Evolutionary conservation across 2,113 vertebrate species (phyloP), one percentile per base, ranked within the genome.

Genomic region (Amphilophus citrinellus): DNA sequence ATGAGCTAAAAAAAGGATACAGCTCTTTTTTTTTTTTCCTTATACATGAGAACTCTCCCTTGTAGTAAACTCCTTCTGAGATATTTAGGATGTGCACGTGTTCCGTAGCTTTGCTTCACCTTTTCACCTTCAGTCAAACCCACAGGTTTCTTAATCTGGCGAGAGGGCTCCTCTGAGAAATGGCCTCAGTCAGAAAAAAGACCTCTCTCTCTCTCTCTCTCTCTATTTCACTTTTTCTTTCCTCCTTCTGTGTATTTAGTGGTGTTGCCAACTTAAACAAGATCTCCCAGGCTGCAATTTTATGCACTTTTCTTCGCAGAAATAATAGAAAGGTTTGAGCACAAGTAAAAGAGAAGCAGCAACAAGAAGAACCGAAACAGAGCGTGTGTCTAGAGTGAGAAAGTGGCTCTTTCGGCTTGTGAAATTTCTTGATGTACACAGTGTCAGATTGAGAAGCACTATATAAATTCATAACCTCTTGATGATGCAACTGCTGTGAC

Each of bases 401-500:
- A 83, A 80, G 58, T 14, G 35, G 2, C 76, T 89, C 37, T 68
- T 53, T 91, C 56, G 80, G 81, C 84, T 88, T 78, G 65, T 87
- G 66, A 79, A 82, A 86, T 75, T 2, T 80, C 35, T 84, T 53
- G 56, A 58, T 42, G 42, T 86, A 17, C 39, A 63, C 15, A 30
- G 47, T 79, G 82, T 91, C 79, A 76, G 39, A 89, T 75, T 30
- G 59, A 83, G 80, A 88, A 58, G 79, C 24, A 3, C 44, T 61
- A 15, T 73, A 76, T 79, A 50, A 87, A 90, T 86, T 82, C 35
- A 88, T 79, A 84, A 88, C 60, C 57, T 83, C 62, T 47, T 11
- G 13, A 75, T 89, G 90, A 91, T 84, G 88, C 88, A 91, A 92
- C 87, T 77, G 75, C 80, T 90, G 89, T 68, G 89, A 87, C 90